Evolutionary conservation across 2,113 vertebrate species (phyloP), one percentile per base, ranked within the genome.

Genomic region (Talpa occidentalis): DNA sequence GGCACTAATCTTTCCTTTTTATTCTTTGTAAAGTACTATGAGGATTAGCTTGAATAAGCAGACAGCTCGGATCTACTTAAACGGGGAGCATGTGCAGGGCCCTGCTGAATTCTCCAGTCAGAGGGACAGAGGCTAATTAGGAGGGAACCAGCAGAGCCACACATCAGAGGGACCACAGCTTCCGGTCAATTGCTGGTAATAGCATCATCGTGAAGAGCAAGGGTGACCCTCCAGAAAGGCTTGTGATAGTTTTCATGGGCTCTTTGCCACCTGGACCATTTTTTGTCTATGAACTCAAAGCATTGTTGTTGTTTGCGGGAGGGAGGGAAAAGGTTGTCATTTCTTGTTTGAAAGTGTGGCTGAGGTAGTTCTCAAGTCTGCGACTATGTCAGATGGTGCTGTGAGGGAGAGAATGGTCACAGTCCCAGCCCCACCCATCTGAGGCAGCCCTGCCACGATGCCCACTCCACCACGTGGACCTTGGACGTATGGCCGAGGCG

Each of bases 91-190:
- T 56, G 93, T 79, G 35, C 11, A 89, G 94, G 30, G 35, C 9
- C 15, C 90, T 83, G 6, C 40, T 28, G 97, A 92, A 54, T 92
- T 90, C 56, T 42, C 26, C 28, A 73, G 77, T 87, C 76, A 80
- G 85, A 59, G 56, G 72, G 30, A 95, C 89, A 78, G 78, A 90
- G 94, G 83, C 93, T 91, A 86, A 78, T 62, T 88, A 95, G 76
- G 62, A 85, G 84, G n/a, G 56, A 17, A 44, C 60, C 28, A 54
- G 81, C 60, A 78, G 59, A 83, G 82, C 62, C 66, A 10, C 28
- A 54, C 40, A 77, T 95, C 96, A 93, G 30, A 82, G 5, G 47
- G 70, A 77, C 80, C 76, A 11, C 73, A 83, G 69, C 66, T 54
- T 60, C 52, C 8, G 35, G 60, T 74, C 54, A 85, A 67, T 30